Conservation (phyloP, 2,113 vertebrate genomes). For the Piprites chloris region DNA sequence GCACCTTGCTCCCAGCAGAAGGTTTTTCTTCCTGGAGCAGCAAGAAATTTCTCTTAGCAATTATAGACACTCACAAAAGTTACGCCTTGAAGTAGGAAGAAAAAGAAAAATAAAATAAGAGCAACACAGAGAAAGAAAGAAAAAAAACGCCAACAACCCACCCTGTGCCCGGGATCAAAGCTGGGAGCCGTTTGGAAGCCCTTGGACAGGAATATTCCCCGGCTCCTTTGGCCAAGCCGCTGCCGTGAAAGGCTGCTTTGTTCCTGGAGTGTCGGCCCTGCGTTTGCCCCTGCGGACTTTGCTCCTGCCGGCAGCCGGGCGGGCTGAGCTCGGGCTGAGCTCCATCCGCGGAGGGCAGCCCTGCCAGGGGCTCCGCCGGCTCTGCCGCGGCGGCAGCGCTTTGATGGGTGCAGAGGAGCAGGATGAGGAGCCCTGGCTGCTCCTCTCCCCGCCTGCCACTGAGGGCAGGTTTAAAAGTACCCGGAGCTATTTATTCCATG, state of each 20-base stretch:
- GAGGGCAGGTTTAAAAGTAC: neutral
- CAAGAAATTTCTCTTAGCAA: neutral
- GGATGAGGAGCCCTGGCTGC: neutral
- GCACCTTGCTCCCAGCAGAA: neutral
- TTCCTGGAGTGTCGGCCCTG: neutral
- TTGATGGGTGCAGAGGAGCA: neutral
- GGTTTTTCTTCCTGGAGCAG: neutral
- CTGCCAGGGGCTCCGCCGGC: neutral
- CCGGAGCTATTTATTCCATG: neutral
- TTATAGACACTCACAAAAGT: neutral
- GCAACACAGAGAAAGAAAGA: neutral
- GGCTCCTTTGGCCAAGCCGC: neutral
- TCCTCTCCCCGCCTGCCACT: accelerated
- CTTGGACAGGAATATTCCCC: neutral
- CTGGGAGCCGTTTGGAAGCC: neutral
- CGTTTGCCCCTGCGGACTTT: neutral
- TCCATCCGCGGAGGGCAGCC: neutral
- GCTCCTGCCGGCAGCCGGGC: accelerated
- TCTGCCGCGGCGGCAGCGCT: accelerated
- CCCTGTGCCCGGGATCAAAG: constrained; percentile 29
- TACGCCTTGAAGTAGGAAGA: neutral
- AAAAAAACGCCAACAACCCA: neutral
- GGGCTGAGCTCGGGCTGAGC: neutral
- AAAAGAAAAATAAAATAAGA: neutral
- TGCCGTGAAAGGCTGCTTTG: constrained; percentile 49